Conservation (phyloP, 35 echinoderm and acorn worm genomes). For the Ptychodera flava region DNA sequence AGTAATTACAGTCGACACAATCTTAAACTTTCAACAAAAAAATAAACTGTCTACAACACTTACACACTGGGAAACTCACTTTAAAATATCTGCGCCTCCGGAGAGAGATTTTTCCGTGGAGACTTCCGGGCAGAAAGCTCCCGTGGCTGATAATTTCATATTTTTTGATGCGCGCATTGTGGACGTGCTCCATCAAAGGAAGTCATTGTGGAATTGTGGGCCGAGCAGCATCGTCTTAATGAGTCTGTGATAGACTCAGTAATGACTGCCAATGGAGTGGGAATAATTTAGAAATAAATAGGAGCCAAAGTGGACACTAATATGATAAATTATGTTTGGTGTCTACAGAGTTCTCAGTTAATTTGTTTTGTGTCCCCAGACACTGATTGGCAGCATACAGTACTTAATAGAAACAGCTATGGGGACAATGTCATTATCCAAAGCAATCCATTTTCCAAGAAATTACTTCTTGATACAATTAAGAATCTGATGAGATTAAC, state of each 20-base stretch:
- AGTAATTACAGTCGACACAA: no score
- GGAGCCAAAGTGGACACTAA: not conserved
- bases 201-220: not conserved
- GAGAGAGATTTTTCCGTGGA: not conserved
- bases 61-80: no score
- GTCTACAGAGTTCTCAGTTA: not conserved
- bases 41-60: no score
- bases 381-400: not conserved
- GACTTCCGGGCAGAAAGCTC: not conserved
- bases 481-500: not conserved
- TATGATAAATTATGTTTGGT: not conserved
- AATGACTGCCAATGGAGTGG: not conserved
- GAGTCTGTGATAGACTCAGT: not conserved
- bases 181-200: not conserved
- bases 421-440: not conserved
- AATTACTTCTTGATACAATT: not conserved
- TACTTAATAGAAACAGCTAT: not conserved
- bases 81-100: no score
- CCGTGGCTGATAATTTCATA: not conserved
- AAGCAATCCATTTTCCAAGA: not conserved
- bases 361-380: not conserved
- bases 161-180: not conserved
- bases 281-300: conserved; percentile 2
- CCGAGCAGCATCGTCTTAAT: not conserved
- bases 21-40: no score